These are phyloP conservation scores for Guaruba guarouba DNA, from an alignment of 2,113 vertebrate species.

Conservation along the genomic window DNA sequence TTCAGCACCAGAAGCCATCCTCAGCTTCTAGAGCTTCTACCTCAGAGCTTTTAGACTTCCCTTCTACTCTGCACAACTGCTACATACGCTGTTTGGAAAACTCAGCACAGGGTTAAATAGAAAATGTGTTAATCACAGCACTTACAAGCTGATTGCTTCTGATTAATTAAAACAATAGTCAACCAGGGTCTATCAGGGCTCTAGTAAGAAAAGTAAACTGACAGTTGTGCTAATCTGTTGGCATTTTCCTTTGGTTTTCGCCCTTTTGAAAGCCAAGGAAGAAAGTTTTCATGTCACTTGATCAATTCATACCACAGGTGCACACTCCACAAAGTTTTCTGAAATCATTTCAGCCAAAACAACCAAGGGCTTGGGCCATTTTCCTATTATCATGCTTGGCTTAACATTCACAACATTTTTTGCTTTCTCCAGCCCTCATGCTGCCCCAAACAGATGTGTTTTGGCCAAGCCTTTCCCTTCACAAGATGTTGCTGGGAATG, in stretches of 20 bases:
- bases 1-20: neutral
- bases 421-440: neutral
- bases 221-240: neutral
- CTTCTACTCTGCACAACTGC: neutral
- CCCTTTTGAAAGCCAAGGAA: neutral
- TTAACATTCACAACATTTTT: neutral
- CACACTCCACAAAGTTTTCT: neutral
- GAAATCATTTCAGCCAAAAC: neutral
- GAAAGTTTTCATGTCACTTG: neutral
- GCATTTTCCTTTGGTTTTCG: neutral
- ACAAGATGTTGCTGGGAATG: neutral
- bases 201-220: constrained; percentile 14
- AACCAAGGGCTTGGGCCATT: neutral
- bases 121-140: constrained; percentile 9
- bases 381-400: neutral
- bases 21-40: neutral
- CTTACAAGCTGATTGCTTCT: constrained; percentile 37
- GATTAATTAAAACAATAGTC: constrained; percentile 38
- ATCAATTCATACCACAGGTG: neutral
- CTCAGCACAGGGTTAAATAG: neutral
- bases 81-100: constrained; percentile 10
- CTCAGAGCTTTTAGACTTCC: neutral
- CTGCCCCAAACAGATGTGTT: neutral
- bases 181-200: neutral
- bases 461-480: neutral